Evolutionary conservation across 1,140 invertebrate species (phyloP).

Genomic region (Polypedilum pembai): DNA sequence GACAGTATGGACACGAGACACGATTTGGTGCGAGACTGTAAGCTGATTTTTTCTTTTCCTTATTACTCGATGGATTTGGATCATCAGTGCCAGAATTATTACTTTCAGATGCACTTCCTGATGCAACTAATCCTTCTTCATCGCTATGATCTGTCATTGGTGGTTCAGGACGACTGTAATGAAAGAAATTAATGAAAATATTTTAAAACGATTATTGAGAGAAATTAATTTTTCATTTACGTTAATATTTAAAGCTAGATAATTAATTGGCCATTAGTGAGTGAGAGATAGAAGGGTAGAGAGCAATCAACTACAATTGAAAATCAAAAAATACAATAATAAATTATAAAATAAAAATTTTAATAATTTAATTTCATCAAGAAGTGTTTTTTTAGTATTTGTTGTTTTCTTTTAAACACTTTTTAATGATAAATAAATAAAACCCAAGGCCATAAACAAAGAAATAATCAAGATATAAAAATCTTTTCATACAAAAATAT

Average conservation of each 20-base stretch:
- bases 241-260: not conserved
- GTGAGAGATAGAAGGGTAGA: not conserved
- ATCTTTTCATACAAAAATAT: too few relatives aligned
- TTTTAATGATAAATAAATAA: not conserved
- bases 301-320: slow-evolving; percentile 13
- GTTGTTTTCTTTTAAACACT: not conserved
- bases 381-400: too few relatives aligned
- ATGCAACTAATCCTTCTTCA: slow-evolving; percentile 63
- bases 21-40: slow-evolving; percentile 91
- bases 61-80: slow-evolving; percentile 49
- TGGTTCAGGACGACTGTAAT: slow-evolving; percentile 39
- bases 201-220: slow-evolving; percentile 28
- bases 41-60: slow-evolving; percentile 82
- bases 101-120: slow-evolving; percentile 63
- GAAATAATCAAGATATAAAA: too few relatives aligned
- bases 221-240: slow-evolving; percentile 33
- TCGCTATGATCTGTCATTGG: slow-evolving; percentile 51
- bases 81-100: slow-evolving; percentile 73
- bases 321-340: not conserved
- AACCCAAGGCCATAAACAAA: not conserved
- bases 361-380: not conserved
- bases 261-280: slow-evolving; percentile 10
- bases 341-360: not conserved
- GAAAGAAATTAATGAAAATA: slow-evolving; percentile 9
- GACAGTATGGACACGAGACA: slow-evolving; percentile 84